Evolutionary conservation across 2,888 invertebrate species (phyloP).

Genomic region (Meteorus colon): DNA sequence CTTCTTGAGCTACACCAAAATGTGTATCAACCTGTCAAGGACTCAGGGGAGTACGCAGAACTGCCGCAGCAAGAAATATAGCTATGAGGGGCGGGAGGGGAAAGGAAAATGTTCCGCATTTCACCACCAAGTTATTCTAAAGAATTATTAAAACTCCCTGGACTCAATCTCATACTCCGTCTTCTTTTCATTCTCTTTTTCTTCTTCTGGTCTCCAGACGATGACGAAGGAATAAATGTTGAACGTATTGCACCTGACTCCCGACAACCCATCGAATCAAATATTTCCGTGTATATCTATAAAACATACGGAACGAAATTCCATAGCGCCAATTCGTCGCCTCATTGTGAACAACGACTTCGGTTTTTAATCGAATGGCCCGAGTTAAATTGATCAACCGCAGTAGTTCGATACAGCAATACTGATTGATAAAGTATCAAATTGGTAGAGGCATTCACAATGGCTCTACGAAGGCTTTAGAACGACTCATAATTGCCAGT

Average conservation of each 20-base stretch:
- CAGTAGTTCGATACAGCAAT: too few species aligned
- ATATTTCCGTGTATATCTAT: background rate
- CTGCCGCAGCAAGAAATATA: constrained; percentile 19
- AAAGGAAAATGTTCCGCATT: constrained; percentile 43
- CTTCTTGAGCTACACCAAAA: constrained; percentile 33
- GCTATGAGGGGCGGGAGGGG: too few species aligned
- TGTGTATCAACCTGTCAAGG: constrained; percentile 40
- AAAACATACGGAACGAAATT: too few species aligned
- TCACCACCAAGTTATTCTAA: constrained; percentile 63
- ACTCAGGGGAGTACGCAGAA: constrained; percentile 36
- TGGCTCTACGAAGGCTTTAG: too few species aligned
- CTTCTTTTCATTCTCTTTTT: background rate
- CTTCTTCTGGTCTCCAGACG: background rate
- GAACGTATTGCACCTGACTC: constrained; percentile 44
- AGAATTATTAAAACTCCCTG: constrained; percentile 66
- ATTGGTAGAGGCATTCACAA: too few species aligned
- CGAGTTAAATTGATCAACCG: too few species aligned
- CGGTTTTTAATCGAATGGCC: too few species aligned
- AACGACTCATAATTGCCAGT: too few species aligned
- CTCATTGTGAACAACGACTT: too few species aligned
- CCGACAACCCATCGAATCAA: background rate
- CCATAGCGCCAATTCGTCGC: too few species aligned
- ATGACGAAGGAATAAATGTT: background rate
- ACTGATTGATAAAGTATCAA: too few species aligned
- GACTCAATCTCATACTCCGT: constrained; percentile 26